A percentile compares a stretch with the other conserved stretches of the same genome.
Conservation (phyloP, 2,797 vertebrate genomes). For the Adelosebastes latens region DNA sequence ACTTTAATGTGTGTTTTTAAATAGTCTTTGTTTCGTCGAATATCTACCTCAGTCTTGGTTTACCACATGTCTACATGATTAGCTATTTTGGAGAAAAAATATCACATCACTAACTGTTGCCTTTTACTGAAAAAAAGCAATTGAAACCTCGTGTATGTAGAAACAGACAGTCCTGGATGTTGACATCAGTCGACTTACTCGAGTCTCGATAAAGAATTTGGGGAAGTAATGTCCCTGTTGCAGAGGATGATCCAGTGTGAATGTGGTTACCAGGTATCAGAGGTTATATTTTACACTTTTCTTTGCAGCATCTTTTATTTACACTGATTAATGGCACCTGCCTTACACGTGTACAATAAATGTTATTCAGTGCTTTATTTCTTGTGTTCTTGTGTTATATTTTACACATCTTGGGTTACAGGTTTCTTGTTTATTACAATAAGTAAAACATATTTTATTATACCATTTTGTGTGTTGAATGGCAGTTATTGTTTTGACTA, state of each 20-base stretch:
- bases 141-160: slow-evolving; percentile 27
- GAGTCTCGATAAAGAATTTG: neutral
- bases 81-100: slow-evolving; percentile 16
- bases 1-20: slow-evolving; percentile 49
- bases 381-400: slow-evolving; percentile 15
- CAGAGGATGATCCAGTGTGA: neutral
- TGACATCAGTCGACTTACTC: neutral
- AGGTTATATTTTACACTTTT: slow-evolving; percentile 60
- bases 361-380: slow-evolving; percentile 61
- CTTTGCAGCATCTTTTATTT: slow-evolving; percentile 59
- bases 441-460: neutral
- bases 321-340: slow-evolving; percentile 58
- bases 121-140: slow-evolving; percentile 40
- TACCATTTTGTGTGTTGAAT: neutral
- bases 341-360: slow-evolving; percentile 77
- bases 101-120: slow-evolving; percentile 52
- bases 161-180: slow-evolving; percentile 11
- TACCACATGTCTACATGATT: slow-evolving; percentile 58
- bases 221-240: neutral
- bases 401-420: slow-evolving; percentile 10
- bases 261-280: slow-evolving; percentile 54
- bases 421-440: neutral
- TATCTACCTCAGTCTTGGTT: slow-evolving; percentile 83
- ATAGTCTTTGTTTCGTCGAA: slow-evolving; percentile 51
- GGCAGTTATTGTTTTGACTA: neutral